A percentile compares a stretch with the other conserved stretches of the same genome.
phyloP scores from a whole-genome alignment of 2,888 invertebrate genomes.

The Trichogramma dendrolimi region DNA sequence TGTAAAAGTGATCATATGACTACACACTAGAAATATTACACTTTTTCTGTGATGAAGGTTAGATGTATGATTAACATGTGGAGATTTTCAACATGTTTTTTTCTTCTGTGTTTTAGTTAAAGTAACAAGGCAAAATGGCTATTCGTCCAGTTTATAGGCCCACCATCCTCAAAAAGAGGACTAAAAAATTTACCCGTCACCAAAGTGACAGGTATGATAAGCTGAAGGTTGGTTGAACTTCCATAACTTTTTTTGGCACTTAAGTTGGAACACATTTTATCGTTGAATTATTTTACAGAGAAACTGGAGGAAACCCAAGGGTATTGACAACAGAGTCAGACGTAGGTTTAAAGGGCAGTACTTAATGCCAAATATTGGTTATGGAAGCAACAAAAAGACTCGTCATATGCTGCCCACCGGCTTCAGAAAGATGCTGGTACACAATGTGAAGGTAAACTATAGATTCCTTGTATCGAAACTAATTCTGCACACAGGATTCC shows the following conservation, averaged over 20 bases:
- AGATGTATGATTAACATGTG: too few species aligned
- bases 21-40: too few species aligned
- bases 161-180: slow-evolving; percentile 92
- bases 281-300: not conserved
- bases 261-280: not conserved
- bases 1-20: too few species aligned
- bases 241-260: not conserved
- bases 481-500: too few species aligned
- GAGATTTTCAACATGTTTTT: too few species aligned
- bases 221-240: slow-evolving; percentile 65
- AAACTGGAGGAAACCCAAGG: slow-evolving; percentile 99
- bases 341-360: slow-evolving; percentile 99
- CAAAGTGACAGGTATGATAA: slow-evolving; percentile 98
- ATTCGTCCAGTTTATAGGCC: slow-evolving; percentile 86
- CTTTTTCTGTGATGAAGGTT: too few species aligned
- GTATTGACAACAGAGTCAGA: slow-evolving; percentile 99
- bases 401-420: slow-evolving; percentile 97
- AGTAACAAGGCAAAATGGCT: slow-evolving; percentile 60
- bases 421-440: slow-evolving; percentile 90
- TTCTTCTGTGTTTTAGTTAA: too few species aligned
- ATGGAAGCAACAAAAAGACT: slow-evolving; percentile 91
- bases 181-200: slow-evolving; percentile 97
- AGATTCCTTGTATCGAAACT: too few species aligned
- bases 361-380: slow-evolving; percentile 99
- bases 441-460: slow-evolving; percentile 71